phyloP scores from a whole-genome alignment of 2,113 vertebrate species.

The Hydropotes inermis region DNA sequence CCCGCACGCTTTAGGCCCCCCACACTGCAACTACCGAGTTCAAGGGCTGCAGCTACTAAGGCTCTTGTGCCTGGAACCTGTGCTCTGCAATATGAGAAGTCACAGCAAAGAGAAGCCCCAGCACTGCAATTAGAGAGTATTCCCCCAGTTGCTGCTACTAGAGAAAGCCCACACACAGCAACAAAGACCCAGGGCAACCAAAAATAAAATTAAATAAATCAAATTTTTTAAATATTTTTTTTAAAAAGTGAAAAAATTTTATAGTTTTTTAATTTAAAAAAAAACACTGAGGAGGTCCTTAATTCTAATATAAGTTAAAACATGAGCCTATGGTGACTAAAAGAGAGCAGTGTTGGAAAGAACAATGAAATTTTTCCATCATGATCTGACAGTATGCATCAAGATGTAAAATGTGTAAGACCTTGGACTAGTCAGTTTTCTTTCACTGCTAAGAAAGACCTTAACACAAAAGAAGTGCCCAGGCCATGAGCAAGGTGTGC shows the following conservation, averaged over 20 bases:
- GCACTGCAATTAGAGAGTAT: not conserved
- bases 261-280: not conserved
- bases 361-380: not conserved
- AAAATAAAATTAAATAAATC: not conserved
- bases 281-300: not conserved
- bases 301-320: conserved; percentile 10
- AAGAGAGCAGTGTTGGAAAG: not conserved
- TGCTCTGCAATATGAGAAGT: not conserved
- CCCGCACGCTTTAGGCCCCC: not conserved
- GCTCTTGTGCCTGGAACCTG: not conserved
- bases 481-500: not conserved
- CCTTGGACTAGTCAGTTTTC: not conserved
- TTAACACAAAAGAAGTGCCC: not conserved
- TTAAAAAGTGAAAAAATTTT: not conserved
- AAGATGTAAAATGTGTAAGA: not conserved
- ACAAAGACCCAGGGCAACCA: not conserved
- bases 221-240: not conserved
- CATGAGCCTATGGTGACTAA: not conserved
- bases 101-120: not conserved
- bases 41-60: not conserved
- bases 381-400: not conserved
- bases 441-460: not conserved
- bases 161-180: not conserved
- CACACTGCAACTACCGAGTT: not conserved
- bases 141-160: not conserved